Evolutionary conservation across 2,888 invertebrate species (phyloP), one percentile per base, ranked within the genome.

Genomic region (Desoria tigrina): DNA sequence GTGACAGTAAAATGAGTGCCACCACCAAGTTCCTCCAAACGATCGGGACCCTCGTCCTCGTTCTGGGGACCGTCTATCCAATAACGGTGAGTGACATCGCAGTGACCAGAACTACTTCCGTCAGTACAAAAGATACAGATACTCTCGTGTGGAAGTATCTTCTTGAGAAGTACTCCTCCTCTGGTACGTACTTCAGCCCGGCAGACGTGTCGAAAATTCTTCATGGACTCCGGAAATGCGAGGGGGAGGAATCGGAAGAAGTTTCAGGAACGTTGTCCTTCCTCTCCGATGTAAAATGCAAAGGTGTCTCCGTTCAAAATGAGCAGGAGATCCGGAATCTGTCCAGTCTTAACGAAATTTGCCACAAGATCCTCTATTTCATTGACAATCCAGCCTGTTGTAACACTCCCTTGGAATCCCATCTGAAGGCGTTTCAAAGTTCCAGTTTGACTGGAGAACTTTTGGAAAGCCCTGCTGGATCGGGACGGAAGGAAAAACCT

Each of bases 321-420:
- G 45, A 45, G 4, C 18, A 18, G 45, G 21, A 51, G 23, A 21
- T 51, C 28, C 55, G 21, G 6, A 62, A 69, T 23, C 24, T 64
- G 32, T 55, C 69, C 42, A 64, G 65, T 53, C 65, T 71, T 49
- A 61, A 45, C 9, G 42, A 58, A 23, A 63, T 71, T 53, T 73
- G 70, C 51, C 68, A 55, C 4, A 56, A 60, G 45, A 28, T 75
- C 11, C 58, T 74, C 9, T 75, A 66, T 50, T 66, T 57, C 18
- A 69, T 70, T 42, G 73, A 63, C 26, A 74, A 74, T 61, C 66
- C 70, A 21, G 57, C 62, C 1, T 75, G 75, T 53, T 75, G 72
- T 42, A 28, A 37, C 51, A 26, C 49, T 26, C 21, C 16, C 11
- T 39, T 42, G 26, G 37, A 1, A 21, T 4, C 37, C 14, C 28